Evolutionary conservation across 2,113 vertebrate genomes (phyloP), one percentile per base, ranked within the genome.

Genomic region (Illadopsis cleaveri): DNA sequence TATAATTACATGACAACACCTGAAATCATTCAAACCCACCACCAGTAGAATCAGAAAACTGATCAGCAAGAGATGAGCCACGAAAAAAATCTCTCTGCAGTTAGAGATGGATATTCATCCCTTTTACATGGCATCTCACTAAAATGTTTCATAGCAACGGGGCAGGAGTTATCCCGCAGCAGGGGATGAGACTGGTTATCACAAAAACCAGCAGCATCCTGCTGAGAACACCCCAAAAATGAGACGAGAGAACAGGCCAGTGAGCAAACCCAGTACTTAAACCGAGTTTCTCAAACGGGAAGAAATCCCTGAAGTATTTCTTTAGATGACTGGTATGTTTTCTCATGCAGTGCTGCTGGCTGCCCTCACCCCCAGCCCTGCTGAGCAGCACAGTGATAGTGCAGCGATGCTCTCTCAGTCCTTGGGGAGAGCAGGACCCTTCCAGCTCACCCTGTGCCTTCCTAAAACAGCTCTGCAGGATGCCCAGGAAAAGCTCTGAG

Each of bases 361-460:
- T 84, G 68, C n/a, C n/a, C 73, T n/a, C 48, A 68, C 4, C 45
- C 25, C 9, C 3, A 0, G 3, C 57, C 11, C 44, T 40, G 60
- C 56, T 30, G 62, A 50, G 53, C 57, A 35, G n/a, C 35, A 1
- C 11, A 21, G 10, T 0, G 0, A 68, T 0, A 50, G 54, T 0
- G 0, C 30, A 21, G 0, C 0, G 35, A 78, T 16, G 65, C 20
- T 45, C 82, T 19, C 3, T 0, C 11, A n/a, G 10, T 6, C 57
- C 71, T 35, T 5, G 38, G 54, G 37, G 47, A 77, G 13, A 88
- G 65, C 25, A 10, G 48, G 33, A 73, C 20, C 28, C 23, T 25
- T 8, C 64, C 72, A 45, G 11, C 53, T 60, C 24, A 21, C 10
- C 1, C 50, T 44, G 19, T 15, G 48, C 38, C 54, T 37, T 4